phyloP scores from a whole-genome alignment of 30 jellyfish, hydroid and myxozoan genomes.

The Nemopilema nomurai region DNA sequence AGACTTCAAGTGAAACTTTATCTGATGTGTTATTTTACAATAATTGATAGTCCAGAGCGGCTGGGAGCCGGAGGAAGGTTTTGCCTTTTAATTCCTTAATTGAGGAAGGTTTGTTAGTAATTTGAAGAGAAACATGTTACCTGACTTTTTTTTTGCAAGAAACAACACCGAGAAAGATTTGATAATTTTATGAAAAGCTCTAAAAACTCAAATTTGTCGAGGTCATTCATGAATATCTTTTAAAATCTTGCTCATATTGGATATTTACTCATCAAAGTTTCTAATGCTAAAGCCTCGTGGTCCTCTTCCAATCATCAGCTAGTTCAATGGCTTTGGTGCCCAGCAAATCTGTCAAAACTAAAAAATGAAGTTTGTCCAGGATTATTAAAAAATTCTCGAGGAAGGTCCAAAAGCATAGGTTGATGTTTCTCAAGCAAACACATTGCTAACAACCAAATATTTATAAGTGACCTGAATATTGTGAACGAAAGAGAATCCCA shows the following conservation, averaged over 20 bases:
- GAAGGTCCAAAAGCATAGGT: not conserved
- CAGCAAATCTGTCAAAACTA: not conserved
- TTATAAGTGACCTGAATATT: not conserved
- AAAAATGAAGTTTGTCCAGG: not conserved
- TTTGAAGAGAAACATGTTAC: not conserved
- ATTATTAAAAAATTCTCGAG: not conserved
- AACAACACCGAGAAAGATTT: not conserved
- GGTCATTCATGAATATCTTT: not conserved
- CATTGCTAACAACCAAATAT: not conserved
- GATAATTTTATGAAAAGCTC: too few relatives aligned
- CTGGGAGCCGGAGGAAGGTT: constrained; percentile 6
- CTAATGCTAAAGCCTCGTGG: not conserved
- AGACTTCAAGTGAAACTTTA: too few relatives aligned
- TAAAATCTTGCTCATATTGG: not conserved
- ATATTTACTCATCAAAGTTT: not conserved
- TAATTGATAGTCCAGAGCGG: too few relatives aligned
- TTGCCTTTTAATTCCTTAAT: not conserved
- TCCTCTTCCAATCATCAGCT: not conserved
- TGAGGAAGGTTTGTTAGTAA: constrained; percentile 7
- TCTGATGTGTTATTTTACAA: too few relatives aligned
- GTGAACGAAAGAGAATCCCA: not conserved
- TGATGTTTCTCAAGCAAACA: not conserved
- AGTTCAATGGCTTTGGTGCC: not conserved
- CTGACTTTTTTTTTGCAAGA: not conserved
- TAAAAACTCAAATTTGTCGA: not conserved